A percentile compares a stretch with the other conserved stretches of the same genome.
These are phyloP conservation scores for Larimichthys crocea DNA, from an alignment of 2,113 vertebrate species.

Conservation along the genomic window DNA sequence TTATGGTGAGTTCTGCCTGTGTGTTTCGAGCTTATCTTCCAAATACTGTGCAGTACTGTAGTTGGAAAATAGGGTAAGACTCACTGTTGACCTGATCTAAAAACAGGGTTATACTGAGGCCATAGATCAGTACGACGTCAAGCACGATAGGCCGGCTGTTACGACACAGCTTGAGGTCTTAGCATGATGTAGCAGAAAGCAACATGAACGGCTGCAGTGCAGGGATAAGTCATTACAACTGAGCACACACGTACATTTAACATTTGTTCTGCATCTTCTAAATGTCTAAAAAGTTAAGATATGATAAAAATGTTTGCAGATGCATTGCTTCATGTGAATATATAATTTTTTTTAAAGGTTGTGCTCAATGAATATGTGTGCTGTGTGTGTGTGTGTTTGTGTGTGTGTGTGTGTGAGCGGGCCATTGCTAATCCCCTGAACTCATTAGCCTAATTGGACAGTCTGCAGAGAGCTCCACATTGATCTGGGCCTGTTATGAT, in stretches of 20 bases:
- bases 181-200: conserved; percentile 46
- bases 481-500: conserved; percentile 62
- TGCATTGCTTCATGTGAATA: conserved; percentile 35
- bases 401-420: conserved; percentile 13
- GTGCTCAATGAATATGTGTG: conserved; percentile 18
- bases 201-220: neutral
- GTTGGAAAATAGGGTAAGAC: neutral
- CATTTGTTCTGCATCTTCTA: conserved; percentile 15
- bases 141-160: conserved; percentile 24
- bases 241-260: neutral
- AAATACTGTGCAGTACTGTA: conserved; percentile 23
- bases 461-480: conserved; percentile 69
- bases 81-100: conserved; percentile 30
- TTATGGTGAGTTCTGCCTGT: conserved; percentile 26
- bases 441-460: conserved; percentile 82
- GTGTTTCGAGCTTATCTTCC: conserved; percentile 35
- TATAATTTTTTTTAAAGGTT: conserved; percentile 39
- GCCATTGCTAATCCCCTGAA: conserved; percentile 69
- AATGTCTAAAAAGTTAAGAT: conserved; percentile 42
- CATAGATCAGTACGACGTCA: conserved; percentile 27
- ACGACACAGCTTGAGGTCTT: conserved; percentile 7
- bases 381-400: neutral
- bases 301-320: conserved; percentile 25
- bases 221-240: neutral
- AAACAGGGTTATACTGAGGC: conserved; percentile 2